phyloP scores from a whole-genome alignment of 2,113 vertebrate species.

The Bungarus multicinctus region DNA sequence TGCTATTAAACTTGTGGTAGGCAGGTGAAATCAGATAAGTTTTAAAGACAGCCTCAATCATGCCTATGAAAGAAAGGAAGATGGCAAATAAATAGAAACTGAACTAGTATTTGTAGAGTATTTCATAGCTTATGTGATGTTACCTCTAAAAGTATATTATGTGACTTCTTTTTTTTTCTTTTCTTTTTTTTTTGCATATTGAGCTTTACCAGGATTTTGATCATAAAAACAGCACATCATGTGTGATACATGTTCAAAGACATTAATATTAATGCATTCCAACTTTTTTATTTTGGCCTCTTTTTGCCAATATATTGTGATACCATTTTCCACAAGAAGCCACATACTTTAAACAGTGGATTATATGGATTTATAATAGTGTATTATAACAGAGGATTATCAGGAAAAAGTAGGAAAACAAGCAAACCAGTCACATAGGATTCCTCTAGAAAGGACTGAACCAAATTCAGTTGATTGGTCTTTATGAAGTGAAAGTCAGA shows the following conservation, averaged over 20 bases:
- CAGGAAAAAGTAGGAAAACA: not conserved
- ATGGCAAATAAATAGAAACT: not conserved
- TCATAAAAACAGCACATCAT: not conserved
- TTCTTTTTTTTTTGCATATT: not conserved
- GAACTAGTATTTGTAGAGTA: not conserved
- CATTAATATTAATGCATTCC: not conserved
- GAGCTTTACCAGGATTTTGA: not conserved
- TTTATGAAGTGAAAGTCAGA: not conserved
- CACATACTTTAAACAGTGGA: not conserved
- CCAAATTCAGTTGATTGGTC: not conserved
- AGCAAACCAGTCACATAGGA: not conserved
- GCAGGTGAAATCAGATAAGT: not conserved
- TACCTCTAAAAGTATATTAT: not conserved
- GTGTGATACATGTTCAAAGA: not conserved
- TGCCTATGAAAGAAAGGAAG: not conserved
- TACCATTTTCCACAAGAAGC: not conserved
- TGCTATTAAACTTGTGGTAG: constrained; percentile 25
- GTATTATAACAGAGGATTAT: not conserved
- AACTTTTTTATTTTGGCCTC: not conserved
- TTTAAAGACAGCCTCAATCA: not conserved
- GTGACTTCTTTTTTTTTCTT: not conserved
- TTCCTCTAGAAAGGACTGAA: not conserved
- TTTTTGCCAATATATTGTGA: not conserved
- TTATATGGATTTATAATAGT: not conserved
- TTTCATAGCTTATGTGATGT: not conserved